Evolutionary conservation across 37 sponge, comb jelly and placozoan genomes (phyloP).

Genomic region (Theonella swinhoei): DNA sequence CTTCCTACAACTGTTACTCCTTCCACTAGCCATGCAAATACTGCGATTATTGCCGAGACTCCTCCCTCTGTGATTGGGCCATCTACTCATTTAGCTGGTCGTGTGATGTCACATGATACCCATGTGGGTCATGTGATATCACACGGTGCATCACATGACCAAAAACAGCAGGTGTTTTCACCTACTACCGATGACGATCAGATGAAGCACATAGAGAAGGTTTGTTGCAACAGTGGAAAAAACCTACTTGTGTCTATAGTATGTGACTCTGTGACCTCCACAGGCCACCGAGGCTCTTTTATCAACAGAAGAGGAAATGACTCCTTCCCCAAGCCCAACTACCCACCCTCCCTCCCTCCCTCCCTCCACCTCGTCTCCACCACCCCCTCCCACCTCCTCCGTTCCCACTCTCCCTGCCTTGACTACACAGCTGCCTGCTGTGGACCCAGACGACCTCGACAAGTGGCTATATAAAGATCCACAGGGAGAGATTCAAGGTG

Average conservation of each 20-base stretch:
- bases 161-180: slow-evolving; percentile 11
- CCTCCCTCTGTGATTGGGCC: background rate
- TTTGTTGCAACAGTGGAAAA: too few relatives aligned
- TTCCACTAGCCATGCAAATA: background rate
- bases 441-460: slow-evolving; percentile 25
- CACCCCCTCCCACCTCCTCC: slow-evolving; percentile 2
- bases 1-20: background rate
- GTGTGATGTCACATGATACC: background rate
- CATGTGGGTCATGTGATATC: slow-evolving; percentile 9
- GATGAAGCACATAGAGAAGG: slow-evolving; percentile 49
- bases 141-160: slow-evolving; percentile 12
- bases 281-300: slow-evolving; percentile 68
- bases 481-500: slow-evolving; percentile 79
- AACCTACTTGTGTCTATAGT: too few relatives aligned
- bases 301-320: slow-evolving; percentile 67
- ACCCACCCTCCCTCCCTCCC: background rate
- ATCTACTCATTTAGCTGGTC: background rate
- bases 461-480: slow-evolving; percentile 83
- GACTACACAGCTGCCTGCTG: background rate
- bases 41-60: background rate
- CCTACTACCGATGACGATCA: slow-evolving; percentile 41
- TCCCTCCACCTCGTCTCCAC: background rate
- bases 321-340: slow-evolving; percentile 20
- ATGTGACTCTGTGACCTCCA: background rate
- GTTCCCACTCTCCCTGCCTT: background rate